Conservation (phyloP, 1,140 invertebrate species). For the Elymnias hypermnestra region DNA sequence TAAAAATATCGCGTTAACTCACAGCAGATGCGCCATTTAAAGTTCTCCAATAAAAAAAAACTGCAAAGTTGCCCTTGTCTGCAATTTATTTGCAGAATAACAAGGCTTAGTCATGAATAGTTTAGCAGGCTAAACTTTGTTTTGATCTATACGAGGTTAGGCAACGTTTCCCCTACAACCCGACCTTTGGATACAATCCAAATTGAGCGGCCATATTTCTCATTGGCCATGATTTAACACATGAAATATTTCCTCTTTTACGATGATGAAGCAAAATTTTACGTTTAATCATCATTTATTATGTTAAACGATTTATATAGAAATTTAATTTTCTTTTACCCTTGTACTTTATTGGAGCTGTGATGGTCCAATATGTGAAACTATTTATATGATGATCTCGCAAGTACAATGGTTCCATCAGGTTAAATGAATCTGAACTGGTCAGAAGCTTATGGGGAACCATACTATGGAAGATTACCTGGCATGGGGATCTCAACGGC, state of each 20-base stretch:
- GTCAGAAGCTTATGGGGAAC: no score
- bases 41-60: not conserved
- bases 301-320: no score
- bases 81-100: slow-evolving; percentile 4
- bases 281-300: slow-evolving; percentile 28
- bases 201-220: slow-evolving; percentile 31
- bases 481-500: no score
- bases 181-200: slow-evolving; percentile 29
- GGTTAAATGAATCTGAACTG: no score
- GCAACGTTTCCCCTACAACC: slow-evolving; percentile 22
- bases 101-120: slow-evolving; percentile 13
- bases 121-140: slow-evolving; percentile 23
- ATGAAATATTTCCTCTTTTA: slow-evolving; percentile 29
- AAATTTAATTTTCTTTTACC: no score
- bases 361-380: no score
- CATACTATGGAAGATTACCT: no score
- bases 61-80: slow-evolving; percentile 6
- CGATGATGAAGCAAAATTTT: slow-evolving; percentile 27
- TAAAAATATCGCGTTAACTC: no score
- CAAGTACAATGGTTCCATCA: no score
- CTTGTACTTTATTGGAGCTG: no score
- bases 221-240: slow-evolving; percentile 25
- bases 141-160: slow-evolving; percentile 35
- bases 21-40: slow-evolving; percentile 1
- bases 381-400: no score